Evolutionary conservation across 2,113 vertebrate species (phyloP).

Genomic region (Pedetes capensis): DNA sequence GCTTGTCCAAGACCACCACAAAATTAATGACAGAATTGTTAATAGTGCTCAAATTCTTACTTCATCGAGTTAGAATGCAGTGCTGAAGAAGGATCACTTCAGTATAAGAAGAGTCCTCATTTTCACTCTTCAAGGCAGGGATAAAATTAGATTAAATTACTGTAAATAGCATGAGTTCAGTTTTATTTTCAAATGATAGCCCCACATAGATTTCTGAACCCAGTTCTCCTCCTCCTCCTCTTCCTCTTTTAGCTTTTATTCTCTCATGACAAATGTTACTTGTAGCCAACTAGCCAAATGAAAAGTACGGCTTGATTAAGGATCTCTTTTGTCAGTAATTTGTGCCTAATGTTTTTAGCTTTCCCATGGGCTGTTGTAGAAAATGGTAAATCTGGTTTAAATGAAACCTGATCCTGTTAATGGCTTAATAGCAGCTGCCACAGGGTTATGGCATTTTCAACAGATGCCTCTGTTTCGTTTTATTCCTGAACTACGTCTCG

Average conservation of each 20-base stretch:
- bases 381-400: conserved; percentile 90
- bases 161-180: neutral
- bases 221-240: conserved; percentile 59
- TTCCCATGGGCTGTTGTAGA: conserved; percentile 86
- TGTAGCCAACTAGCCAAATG: conserved; percentile 82
- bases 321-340: conserved; percentile 87
- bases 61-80: neutral
- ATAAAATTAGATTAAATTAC: neutral
- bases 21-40: neutral
- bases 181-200: conserved; percentile 53
- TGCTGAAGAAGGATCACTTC: neutral
- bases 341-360: conserved; percentile 88
- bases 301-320: conserved; percentile 87
- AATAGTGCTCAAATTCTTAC: neutral
- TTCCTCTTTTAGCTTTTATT: conserved; percentile 55
- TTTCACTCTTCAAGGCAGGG: neutral
- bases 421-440: conserved; percentile 87
- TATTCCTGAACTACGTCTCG: conserved; percentile 79
- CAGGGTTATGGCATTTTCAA: conserved; percentile 84
- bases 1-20: neutral
- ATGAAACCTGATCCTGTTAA: conserved; percentile 88
- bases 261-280: conserved; percentile 73
- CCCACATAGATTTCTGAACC: conserved; percentile 56
- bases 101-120: neutral
- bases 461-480: conserved; percentile 86